Base-by-base conservation (phyloP, 2,113 vertebrate genomes). In the Poecilia latipinna region DNA sequence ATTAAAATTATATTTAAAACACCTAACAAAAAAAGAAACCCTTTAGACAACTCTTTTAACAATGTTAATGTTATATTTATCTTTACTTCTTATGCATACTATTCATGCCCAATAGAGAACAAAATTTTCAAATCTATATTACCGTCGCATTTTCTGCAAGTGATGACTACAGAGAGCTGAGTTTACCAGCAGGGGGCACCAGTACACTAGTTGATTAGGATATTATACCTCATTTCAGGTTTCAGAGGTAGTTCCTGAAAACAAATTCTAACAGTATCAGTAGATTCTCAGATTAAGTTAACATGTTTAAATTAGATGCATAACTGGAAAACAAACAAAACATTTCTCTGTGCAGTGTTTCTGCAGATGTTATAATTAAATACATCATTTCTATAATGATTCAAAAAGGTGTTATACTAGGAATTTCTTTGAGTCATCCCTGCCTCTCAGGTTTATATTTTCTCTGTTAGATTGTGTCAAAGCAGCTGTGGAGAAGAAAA, bases 401-500 rank as follows among this genome's bases (percentile, higher is more conserved):
- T 29, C 44, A 10, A 24, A 70, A 54, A 33, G 4, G 31, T 70
- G 65, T 65, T 62, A 17, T 32, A 65, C 6, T 74, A 72, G 70
- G 48, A 0, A 0, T 86, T 78, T 57, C 48, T 65, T 6, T 7
- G 62, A 68, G 63, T 28, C 29, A 77, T 57, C 67, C 39, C 82
- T 72, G 66, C 68, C 62, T 29, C 17, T 37, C 26, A 44, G 68
- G 62, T 22, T 61, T 29, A 1, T 42, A 39, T 28, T 77, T 74
- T 76, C 84, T 75, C 61, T 79, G 73, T 76, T 76, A 71, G 57
- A 75, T 72, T 61, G 62, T 62, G 85, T 80, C 69, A 65, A 82
- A 79, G 83, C 84, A 91, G 90, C 86, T 91, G 84, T 77, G 68
- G 74, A 65, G 54, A 82, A 64, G 54, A 72, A 79, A 78, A 80